Evolutionary conservation across 2,888 invertebrate genomes (phyloP).

Genomic region (Allophyes oxyacanthae): DNA sequence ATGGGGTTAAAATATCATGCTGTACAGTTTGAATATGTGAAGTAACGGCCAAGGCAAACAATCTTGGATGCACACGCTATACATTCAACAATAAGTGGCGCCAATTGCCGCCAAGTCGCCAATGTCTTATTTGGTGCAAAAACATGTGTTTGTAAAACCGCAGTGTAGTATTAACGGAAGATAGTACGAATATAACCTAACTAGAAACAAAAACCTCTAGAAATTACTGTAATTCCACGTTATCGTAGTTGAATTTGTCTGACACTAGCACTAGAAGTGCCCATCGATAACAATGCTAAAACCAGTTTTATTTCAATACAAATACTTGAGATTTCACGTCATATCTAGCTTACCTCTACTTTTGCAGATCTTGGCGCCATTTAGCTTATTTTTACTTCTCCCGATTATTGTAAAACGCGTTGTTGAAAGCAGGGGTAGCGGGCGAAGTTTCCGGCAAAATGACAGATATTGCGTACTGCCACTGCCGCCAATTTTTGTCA

Average conservation of each 20-base stretch:
- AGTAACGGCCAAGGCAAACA: constrained; percentile 17
- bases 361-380: constrained; percentile 84
- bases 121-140: constrained; percentile 11
- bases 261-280: constrained; percentile 35
- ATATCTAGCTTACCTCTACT: constrained; percentile 73
- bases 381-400: constrained; percentile 40
- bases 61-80: not conserved
- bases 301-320: constrained; percentile 62
- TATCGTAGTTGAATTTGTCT: constrained; percentile 16
- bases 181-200: not conserved
- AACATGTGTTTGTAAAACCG: constrained; percentile 37
- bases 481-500: constrained; percentile 74
- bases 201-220: not conserved
- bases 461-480: constrained; percentile 70
- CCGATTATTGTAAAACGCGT: constrained; percentile 48
- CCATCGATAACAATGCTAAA: constrained; percentile 71
- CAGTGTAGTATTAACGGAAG: constrained; percentile 12
- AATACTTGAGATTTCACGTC: constrained; percentile 40
- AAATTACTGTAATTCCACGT: constrained; percentile 1
- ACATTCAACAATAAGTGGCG: constrained; percentile 48
- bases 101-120: constrained; percentile 45
- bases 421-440: constrained; percentile 62
- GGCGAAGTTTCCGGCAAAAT: constrained; percentile 83
- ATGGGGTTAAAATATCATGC: too few relatives aligned
- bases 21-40: not conserved